These are phyloP conservation scores for Danionella cerebrum DNA, from an alignment of 2,113 vertebrate genomes.

Conservation along the genomic window DNA sequence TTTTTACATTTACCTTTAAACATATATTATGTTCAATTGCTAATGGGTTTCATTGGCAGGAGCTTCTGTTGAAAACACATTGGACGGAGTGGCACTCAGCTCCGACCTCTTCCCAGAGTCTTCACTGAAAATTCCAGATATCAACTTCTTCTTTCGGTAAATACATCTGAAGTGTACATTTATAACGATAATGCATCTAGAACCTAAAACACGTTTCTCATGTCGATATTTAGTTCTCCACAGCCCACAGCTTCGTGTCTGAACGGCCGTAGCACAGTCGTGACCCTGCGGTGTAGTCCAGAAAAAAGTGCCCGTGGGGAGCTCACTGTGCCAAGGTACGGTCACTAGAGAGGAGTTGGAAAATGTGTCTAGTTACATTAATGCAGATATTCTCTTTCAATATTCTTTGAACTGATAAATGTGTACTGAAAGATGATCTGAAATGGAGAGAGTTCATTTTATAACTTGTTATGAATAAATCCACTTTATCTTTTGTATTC, in stretches of 20 bases:
- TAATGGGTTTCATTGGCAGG: slow-evolving; percentile 55
- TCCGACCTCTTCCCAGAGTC: slow-evolving; percentile 68
- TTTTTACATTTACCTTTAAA: too few species aligned
- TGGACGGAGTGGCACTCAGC: slow-evolving; percentile 69
- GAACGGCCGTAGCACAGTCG: slow-evolving; percentile 77
- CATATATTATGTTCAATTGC: too few species aligned
- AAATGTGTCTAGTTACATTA: not conserved
- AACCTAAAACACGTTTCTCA: not conserved
- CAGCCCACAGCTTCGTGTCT: slow-evolving; percentile 80
- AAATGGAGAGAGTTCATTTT: not conserved
- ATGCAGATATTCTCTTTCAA: too few species aligned
- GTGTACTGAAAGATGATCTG: not conserved
- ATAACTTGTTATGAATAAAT: not conserved
- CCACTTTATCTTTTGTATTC: not conserved
- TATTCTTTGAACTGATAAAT: not conserved
- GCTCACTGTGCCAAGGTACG: slow-evolving; percentile 88
- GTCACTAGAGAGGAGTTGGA: too few species aligned
- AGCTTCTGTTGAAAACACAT: slow-evolving; percentile 67
- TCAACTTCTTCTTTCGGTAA: slow-evolving; percentile 93
- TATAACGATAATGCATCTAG: not conserved
- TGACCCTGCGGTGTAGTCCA: slow-evolving; percentile 83
- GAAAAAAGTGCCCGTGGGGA: slow-evolving; percentile 69
- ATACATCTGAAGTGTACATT: not conserved
- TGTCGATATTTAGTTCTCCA: slow-evolving; percentile 80
- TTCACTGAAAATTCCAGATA: slow-evolving; percentile 72